Evolutionary conservation across 2,888 invertebrate genomes (phyloP), one percentile per base, ranked within the genome.

Genomic region (Drosophila greeni): DNA sequence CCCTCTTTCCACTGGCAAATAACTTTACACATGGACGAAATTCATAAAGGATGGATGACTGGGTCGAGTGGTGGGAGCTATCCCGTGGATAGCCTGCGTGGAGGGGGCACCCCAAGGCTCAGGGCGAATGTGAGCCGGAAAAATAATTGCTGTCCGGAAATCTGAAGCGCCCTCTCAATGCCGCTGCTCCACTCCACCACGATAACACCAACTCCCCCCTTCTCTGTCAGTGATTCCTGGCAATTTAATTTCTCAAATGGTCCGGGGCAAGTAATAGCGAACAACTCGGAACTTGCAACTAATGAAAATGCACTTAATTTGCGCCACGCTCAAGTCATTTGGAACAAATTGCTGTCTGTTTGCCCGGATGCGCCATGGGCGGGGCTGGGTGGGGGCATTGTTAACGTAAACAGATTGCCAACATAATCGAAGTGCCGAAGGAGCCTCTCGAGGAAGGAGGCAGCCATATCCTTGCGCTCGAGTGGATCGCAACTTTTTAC

Each of bases 241-340:
- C 70, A 82, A 80, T 82, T 80, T 75, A 80, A 79, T 82, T 79
- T 80, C 75, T 80, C 77, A 79, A 79, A 82, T 79, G 80, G 60
- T 48, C 29, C 45, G 57, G 58, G 20, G 48, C 33, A 29, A 43
- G 49, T 52, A 43, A 64, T 48, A 42, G 61, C 68, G 56, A 79
- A 72, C 78, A 42, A 47, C 45, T 31, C 31, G 45, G 31, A 82
- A 68, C 69, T 82, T 80, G 75, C 69, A 67, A 72, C 80, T 79
- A 79, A 82, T 79, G 82, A 79, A 79, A 82, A 75, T 79, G 80
- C 75, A 75, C 82, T 82, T 72, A 75, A 79, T 79, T 82, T 78
- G 69, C 58, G 53, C 61, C 61, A n/a, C 49, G 52, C 79, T 82
- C 75, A 69, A 82, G 79, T 76, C 76, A 69, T 64, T 64, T 53